phyloP scores from a whole-genome alignment of 2,113 vertebrate species.

The Aix galericulata region DNA sequence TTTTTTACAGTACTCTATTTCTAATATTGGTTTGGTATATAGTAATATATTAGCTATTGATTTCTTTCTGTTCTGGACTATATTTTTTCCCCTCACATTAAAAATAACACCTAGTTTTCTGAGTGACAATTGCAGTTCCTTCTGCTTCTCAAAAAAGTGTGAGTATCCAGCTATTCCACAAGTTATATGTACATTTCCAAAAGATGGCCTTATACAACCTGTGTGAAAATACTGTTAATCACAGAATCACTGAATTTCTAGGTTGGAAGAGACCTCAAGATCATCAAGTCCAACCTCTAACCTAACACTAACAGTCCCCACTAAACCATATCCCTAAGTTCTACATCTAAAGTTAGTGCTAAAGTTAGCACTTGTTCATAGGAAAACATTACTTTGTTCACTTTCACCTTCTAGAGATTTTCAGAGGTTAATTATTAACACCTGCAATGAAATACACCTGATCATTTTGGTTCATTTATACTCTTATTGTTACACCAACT shows the following conservation, averaged over 20 bases:
- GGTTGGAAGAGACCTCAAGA: no score
- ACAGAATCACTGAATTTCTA: no score
- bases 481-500: background rate
- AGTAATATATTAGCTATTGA: constrained; percentile 51
- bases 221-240: background rate
- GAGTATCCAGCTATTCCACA: background rate
- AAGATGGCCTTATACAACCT: background rate
- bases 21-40: constrained; percentile 25
- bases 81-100: background rate
- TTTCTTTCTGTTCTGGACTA: constrained; percentile 11
- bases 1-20: constrained; percentile 24
- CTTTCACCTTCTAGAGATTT: background rate
- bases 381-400: background rate
- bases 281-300: no score
- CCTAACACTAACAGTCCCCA: no score
- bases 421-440: background rate
- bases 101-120: constrained; percentile 1
- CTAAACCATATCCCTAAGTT: no score
- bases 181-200: background rate
- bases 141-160: background rate
- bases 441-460: background rate
- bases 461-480: background rate
- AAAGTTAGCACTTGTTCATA: background rate
- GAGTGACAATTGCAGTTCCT: background rate
- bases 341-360: no score